Percentiles rank a stretch among this genome's conserved stretches.
Evolutionary conservation across 2,113 vertebrate genomes (phyloP).

Genomic region (Elgaria multicarinata): DNA sequence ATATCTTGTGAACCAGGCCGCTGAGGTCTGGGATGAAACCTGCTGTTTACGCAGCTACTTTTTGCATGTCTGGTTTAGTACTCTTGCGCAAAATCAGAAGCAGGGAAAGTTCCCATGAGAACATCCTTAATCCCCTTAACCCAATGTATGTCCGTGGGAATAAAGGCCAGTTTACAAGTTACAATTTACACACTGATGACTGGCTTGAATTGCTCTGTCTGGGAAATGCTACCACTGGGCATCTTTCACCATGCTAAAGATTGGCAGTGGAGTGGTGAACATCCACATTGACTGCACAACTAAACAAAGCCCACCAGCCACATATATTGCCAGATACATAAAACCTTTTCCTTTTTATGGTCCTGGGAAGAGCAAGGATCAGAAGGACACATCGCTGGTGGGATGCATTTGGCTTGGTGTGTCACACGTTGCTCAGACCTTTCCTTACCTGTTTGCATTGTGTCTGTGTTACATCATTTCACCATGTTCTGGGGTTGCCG

Average conservation of each 20-base stretch:
- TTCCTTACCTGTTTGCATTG: not conserved
- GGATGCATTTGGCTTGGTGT: not conserved
- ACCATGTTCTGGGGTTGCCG: not conserved
- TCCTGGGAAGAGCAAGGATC: not conserved
- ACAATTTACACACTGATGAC: not conserved
- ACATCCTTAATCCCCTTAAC: not conserved
- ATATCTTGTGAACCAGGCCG: too few relatives aligned
- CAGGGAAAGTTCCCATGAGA: not conserved
- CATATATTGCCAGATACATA: too few relatives aligned
- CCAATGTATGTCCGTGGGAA: not conserved
- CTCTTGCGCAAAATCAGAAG: not conserved
- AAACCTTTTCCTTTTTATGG: too few relatives aligned
- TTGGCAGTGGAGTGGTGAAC: not conserved
- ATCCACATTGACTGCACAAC: not conserved
- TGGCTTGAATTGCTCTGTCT: not conserved
- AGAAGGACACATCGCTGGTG: not conserved
- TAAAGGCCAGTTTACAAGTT: not conserved
- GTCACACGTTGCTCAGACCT: not conserved
- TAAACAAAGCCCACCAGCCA: not conserved
- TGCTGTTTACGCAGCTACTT: too few relatives aligned
- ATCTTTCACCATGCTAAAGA: not conserved
- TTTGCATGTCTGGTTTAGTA: too few relatives aligned
- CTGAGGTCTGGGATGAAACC: not conserved
- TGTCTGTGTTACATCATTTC: not conserved
- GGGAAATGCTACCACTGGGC: not conserved